A percentile compares a stretch with the other conserved stretches of the same genome.
Evolutionary conservation across 2,888 invertebrate species (phyloP).

Genomic region (Epistrophe eligans): DNA sequence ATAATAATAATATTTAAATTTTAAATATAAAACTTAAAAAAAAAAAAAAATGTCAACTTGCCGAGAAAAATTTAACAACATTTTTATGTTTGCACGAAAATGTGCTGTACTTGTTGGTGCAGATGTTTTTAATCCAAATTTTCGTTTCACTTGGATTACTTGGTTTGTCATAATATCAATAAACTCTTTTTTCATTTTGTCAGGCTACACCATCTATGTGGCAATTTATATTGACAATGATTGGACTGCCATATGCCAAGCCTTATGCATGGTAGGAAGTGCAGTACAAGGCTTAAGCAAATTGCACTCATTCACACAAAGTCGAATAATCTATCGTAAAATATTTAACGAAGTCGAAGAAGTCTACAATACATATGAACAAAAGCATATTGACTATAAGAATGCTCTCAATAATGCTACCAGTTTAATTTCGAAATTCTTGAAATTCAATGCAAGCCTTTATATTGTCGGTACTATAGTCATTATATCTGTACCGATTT

Average conservation of each 20-base stretch:
- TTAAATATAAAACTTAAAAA: background rate
- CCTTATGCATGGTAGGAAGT: slow-evolving; percentile 75
- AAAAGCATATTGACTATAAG: slow-evolving; percentile 65
- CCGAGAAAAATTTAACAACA: background rate
- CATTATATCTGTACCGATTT: slow-evolving; percentile 70
- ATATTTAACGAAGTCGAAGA: slow-evolving; percentile 19
- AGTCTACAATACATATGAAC: slow-evolving; percentile 77
- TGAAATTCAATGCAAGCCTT: slow-evolving; percentile 61
- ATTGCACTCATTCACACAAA: background rate
- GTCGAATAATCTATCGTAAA: background rate
- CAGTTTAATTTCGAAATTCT: slow-evolving; percentile 59
- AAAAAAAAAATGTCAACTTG: slow-evolving; percentile 29
- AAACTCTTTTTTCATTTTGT: slow-evolving; percentile 71
- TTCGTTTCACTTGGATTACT: slow-evolving; percentile 74
- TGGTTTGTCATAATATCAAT: slow-evolving; percentile 71
- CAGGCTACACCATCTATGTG: slow-evolving; percentile 78
- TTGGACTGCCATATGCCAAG: slow-evolving; percentile 77
- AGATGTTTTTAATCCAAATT: slow-evolving; percentile 77
- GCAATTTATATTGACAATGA: slow-evolving; percentile 76
- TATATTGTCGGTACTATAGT: slow-evolving; percentile 2
- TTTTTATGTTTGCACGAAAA: slow-evolving; percentile 21
- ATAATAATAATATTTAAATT: no score
- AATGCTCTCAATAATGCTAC: slow-evolving; percentile 71
- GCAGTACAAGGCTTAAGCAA: slow-evolving; percentile 33
- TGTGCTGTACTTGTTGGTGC: slow-evolving; percentile 74